Evolutionary conservation across 2,888 invertebrate species (phyloP), one percentile per base, ranked within the genome.

Genomic region (Anaspis maculata): DNA sequence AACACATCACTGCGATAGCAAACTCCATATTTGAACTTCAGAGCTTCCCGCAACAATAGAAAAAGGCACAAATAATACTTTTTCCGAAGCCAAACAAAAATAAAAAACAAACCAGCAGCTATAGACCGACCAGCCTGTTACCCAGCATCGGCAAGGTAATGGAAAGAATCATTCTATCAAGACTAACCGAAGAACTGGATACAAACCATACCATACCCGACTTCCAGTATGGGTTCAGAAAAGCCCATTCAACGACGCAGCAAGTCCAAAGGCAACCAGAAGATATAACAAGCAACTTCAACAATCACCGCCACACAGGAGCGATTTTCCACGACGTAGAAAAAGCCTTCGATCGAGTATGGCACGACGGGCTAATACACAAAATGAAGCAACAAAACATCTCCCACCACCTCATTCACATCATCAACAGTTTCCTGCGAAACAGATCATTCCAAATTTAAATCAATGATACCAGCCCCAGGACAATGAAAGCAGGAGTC

Each of bases 41-140:
- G 28, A 37, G 34, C 41, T 49, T 52, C 29, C 51, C 52, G 3
- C 15, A 29, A 5, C 21, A 12, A 13, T 49, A 45, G 50, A n/a
- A n/a, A n/a, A n/a, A n/a, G n/a, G n/a, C n/a, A n/a, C n/a, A n/a
- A n/a, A n/a, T n/a, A n/a, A n/a, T n/a, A n/a, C n/a, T n/a, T n/a
- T n/a, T n/a, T n/a, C n/a, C n/a, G n/a, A n/a, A n/a, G n/a, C n/a
- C n/a, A 4, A 29, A 45, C 11, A 35, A 55, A 12, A 44, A 28
- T 0, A 55, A 54, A 38, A 43, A 48, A 3, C 42, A 39, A 10
- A 55, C 45, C 4, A 27, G 7, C 15, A 48, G 37, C 21, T 54
- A 52, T 28, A 27, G 51, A 16, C 51, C 52, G 2, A 51, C 54
- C 9, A 44, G 45, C n/a, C 43, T 55, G 2, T 42, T 55, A 3